Conservation (phyloP, 2,113 vertebrate species). For the Arizona elegans region DNA sequence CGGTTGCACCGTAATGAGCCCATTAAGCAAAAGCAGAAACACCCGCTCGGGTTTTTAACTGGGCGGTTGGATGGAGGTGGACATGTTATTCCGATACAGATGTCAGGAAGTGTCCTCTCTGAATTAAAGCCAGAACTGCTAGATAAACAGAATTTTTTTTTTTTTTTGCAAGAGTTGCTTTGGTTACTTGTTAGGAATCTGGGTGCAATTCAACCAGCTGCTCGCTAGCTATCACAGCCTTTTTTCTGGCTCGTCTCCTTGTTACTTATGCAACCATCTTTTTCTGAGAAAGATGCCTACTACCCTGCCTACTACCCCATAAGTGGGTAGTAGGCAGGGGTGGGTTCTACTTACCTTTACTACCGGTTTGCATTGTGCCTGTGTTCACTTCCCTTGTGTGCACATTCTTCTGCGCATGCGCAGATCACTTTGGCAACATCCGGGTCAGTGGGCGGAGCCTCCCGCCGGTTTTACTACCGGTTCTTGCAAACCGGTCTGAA, state of each 20-base stretch:
- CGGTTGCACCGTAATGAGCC: background rate
- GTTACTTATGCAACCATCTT: background rate
- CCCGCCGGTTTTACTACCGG: too few species aligned
- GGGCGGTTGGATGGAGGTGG: background rate
- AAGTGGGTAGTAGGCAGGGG: background rate
- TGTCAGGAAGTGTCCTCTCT: background rate
- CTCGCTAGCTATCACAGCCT: background rate
- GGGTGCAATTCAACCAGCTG: background rate
- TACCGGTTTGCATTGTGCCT: too few species aligned
- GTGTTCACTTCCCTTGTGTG: too few species aligned
- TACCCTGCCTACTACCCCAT: background rate
- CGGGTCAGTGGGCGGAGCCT: too few species aligned
- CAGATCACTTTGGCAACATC: too few species aligned
- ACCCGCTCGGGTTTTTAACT: background rate
- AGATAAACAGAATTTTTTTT: background rate
- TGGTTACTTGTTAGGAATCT: background rate
- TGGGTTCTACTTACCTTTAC: too few species aligned
- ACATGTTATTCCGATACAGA: background rate
- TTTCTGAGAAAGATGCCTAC: background rate
- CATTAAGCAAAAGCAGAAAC: background rate
- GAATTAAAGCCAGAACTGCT: background rate
- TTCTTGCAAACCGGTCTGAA: too few species aligned
- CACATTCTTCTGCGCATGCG: too few species aligned
- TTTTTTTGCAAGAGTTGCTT: background rate
- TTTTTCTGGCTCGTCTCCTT: background rate